phyloP scores from a whole-genome alignment of 2,797 vertebrate genomes.

The Enteromius thamalakanensis region DNA sequence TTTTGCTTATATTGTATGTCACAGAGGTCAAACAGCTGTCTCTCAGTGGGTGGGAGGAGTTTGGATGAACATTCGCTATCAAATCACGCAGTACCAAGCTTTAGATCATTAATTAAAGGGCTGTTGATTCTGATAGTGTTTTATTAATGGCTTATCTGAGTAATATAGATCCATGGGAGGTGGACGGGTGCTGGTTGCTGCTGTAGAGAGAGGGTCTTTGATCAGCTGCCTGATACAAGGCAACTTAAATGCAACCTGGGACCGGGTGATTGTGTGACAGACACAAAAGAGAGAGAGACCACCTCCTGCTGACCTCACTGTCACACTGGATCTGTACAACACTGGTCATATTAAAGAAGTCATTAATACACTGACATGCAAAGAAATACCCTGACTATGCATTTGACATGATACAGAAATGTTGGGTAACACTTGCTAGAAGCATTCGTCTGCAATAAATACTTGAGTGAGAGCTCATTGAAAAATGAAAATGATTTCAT shows the following conservation, averaged over 20 bases:
- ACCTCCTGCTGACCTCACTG: neutral
- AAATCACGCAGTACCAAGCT: conserved; percentile 40
- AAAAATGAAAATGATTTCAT: neutral
- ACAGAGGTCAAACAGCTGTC: conserved; percentile 9
- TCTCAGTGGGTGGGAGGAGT: neutral
- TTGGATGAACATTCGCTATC: conserved; percentile 29
- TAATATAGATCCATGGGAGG: conserved; percentile 43
- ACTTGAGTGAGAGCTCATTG: neutral
- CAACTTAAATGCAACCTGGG: conserved; percentile 31
- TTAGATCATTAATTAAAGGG: conserved; percentile 51
- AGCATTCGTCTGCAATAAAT: neutral
- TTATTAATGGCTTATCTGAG: conserved; percentile 57
- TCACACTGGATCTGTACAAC: conserved; percentile 6
- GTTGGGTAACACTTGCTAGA: neutral
- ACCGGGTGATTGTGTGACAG: conserved; percentile 31
- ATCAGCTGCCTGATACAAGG: conserved; percentile 46
- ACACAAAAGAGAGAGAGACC: neutral
- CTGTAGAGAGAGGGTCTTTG: conserved; percentile 44
- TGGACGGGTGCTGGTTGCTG: conserved; percentile 20
- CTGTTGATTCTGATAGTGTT: conserved; percentile 48
- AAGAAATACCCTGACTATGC: neutral
- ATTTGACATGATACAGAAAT: conserved; percentile 14
- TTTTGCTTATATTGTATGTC: neutral
- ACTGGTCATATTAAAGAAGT: neutral
- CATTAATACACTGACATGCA: conserved; percentile 17